phyloP scores from a whole-genome alignment of 2,888 invertebrate species.

The Epinotia brunnichana region DNA sequence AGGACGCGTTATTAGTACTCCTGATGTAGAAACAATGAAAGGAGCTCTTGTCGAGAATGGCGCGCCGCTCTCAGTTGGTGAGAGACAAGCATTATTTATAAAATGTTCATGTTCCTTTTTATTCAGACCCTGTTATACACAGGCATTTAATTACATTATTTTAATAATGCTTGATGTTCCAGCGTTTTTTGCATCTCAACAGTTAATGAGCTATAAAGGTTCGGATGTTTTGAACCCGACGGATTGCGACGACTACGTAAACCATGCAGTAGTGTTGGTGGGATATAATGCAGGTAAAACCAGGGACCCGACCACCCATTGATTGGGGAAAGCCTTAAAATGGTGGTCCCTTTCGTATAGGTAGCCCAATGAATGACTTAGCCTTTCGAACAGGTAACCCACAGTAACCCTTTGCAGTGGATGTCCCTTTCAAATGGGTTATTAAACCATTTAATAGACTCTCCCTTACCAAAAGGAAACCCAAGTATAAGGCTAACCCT shows the following conservation, averaged over 20 bases:
- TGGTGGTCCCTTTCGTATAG: too few species aligned
- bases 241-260: background rate
- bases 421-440: too few species aligned
- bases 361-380: too few species aligned
- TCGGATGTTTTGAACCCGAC: background rate
- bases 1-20: background rate
- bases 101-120: too few species aligned
- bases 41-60: conserved; percentile 4
- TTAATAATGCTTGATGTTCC: background rate
- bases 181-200: background rate
- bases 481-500: too few species aligned
- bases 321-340: too few species aligned
- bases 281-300: background rate
- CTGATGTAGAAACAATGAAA: background rate
- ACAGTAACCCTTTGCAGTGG: too few species aligned
- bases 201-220: background rate
- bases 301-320: too few species aligned
- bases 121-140: too few species aligned
- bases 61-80: background rate
- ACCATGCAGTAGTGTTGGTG: background rate
- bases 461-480: too few species aligned
- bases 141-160: background rate
- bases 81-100: background rate
- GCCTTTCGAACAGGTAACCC: too few species aligned
- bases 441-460: too few species aligned